Base-by-base conservation (phyloP, 2,888 invertebrate species). In the Itoplectis maculator region DNA sequence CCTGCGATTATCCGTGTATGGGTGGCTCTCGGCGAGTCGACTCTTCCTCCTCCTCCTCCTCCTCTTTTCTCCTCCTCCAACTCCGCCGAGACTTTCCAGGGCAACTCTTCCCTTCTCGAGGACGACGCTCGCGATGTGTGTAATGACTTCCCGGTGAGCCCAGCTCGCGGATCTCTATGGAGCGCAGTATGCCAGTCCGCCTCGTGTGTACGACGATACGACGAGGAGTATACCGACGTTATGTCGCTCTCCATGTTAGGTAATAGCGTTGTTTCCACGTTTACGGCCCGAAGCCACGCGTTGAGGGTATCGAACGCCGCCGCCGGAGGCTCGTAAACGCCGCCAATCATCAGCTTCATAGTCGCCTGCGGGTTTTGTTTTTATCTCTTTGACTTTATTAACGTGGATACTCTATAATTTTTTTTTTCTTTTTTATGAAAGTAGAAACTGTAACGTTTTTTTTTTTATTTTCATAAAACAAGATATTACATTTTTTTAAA, bases 1-100 rank as follows among this genome's bases (percentile, higher is more conserved):
- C 77, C 81, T 69, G 37, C 74, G 78, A 81, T 81, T 81, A 81
- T 81, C 81, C 81, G 45, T 69, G 61, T 77, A 81, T 73, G 81
- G 74, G 59, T 68, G 77, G 20, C 42, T 63, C 68, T 42, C 59
- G 37, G 65, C 40, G 42, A 45, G 72, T 51, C 49, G 45, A 35
- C 61, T 18, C 40, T 35, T 51, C 29, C 29, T 29, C 29, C 29
- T 29, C 29, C 29, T 29, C 29, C 29, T 29, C 29, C 5, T 66
- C 29, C 40, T 45, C 54, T n/a, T n/a, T 29, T 5, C 29, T 29
- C 29, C 29, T 29, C 29, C 5, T 66, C 29, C 40, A 35, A 45
- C 68, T 40, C 15, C 61, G 37, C 18, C 61, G 40, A 37, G 61
- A 6, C 68, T 78, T 69, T 63, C 54, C 59, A 65, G 40, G 51